Evolutionary conservation across 2,888 invertebrate species (phyloP).

Genomic region (Atethmia centrago): DNA sequence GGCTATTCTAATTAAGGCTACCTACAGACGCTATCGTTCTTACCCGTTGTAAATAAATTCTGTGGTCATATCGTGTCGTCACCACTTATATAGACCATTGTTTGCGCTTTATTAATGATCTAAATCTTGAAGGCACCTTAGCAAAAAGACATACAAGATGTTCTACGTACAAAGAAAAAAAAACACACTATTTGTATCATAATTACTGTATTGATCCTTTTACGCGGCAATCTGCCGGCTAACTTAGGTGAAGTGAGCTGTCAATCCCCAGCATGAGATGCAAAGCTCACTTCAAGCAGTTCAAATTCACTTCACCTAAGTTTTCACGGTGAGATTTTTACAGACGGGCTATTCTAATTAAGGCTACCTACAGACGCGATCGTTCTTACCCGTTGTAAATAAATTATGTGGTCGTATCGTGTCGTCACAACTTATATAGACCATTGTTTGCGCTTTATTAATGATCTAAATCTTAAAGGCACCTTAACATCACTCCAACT

Average conservation of each 20-base stretch:
- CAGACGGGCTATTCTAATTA: neutral
- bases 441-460: conserved; percentile 3
- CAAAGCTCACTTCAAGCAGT: too few species aligned
- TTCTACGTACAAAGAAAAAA: too few species aligned
- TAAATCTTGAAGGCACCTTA: conserved; percentile 6
- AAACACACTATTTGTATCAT: too few species aligned
- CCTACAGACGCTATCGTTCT: neutral
- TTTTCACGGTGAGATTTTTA: too few species aligned
- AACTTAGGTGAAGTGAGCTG: neutral
- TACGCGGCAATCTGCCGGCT: neutral
- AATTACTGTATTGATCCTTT: neutral
- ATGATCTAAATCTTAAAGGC: neutral
- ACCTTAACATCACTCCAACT: neutral
- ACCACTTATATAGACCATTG: neutral
- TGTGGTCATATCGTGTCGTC: neutral
- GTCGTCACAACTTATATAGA: neutral
- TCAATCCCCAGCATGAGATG: neutral
- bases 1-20: neutral
- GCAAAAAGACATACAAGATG: too few species aligned
- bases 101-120: neutral
- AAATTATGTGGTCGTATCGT: neutral
- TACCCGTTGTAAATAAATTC: conserved; percentile 7
- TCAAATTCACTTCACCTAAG: too few species aligned
- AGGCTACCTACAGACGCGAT: neutral
- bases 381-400: conserved; percentile 17